Percentiles rank a stretch among this genome's conserved stretches.
Conservation (phyloP, 2,888 invertebrate species). For the Saturnia japonica region DNA sequence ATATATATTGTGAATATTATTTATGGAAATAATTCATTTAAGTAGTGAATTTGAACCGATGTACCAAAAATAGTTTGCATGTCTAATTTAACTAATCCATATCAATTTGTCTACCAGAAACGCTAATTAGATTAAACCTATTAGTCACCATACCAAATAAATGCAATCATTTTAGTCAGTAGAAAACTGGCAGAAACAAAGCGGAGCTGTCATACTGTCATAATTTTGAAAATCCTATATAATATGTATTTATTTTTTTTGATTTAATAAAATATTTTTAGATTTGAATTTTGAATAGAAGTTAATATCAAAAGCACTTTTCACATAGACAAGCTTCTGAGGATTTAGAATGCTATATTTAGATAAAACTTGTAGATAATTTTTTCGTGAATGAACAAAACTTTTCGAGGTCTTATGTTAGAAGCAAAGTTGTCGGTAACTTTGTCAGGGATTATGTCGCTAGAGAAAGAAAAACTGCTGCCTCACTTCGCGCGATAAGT, state of each 20-base stretch:
- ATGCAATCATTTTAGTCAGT: too few relatives aligned
- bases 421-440: conserved; percentile 19
- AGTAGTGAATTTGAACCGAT: background rate
- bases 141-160: too few relatives aligned
- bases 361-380: background rate
- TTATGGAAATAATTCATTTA: background rate
- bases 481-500: background rate
- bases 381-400: conserved; percentile 12
- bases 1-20: background rate
- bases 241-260: too few relatives aligned
- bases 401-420: conserved; percentile 8
- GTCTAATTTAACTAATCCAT: background rate
- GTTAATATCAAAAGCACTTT: background rate
- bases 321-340: background rate
- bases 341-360: conserved; percentile 14
- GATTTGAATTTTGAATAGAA: background rate
- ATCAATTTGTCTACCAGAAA: too few relatives aligned
- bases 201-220: too few relatives aligned
- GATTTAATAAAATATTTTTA: too few relatives aligned
- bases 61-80: background rate
- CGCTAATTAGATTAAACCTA: too few relatives aligned
- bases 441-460: conserved; percentile 15
- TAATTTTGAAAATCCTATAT: too few relatives aligned
- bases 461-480: background rate
- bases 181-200: too few relatives aligned